Evolutionary conservation across 2,113 vertebrate species (phyloP), one percentile per base, ranked within the genome.

Genomic region (Microcebus murinus): DNA sequence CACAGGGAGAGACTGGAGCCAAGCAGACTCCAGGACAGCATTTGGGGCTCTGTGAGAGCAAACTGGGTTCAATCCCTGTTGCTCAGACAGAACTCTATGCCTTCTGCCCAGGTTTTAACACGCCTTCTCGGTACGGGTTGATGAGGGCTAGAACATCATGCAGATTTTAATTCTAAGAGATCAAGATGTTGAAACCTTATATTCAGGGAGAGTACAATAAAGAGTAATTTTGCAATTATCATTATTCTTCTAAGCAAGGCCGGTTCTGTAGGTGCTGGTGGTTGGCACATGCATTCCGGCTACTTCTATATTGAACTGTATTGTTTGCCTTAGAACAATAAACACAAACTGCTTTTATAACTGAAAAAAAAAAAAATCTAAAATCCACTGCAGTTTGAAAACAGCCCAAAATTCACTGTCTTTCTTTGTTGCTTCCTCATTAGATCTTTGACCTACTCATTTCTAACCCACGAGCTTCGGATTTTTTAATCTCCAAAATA

Each of bases 351-450:
- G 11, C 25, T 79, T 88, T 80, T 34, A 91, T 79, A 91, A 82
- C 39, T 81, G 1, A 4, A 48, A 76, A 84, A 93, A 83, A 29
- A 59, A 45, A 89, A 55, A 55, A 55, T 1, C 29, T 21, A 4
- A 82, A 87, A 68, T 74, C 39, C 23, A 57, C 57, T 63, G 70
- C 90, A 57, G 52, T 90, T 92, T 82, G 91, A 82, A 90, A 95
- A 91, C 27, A 92, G 82, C 21, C 85, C 50, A 25, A 89, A 93
- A 86, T 81, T 67, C 48, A 80, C 55, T 67, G 21, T 87, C 70
- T 96, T 85, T 82, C 79, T 91, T 31, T 86, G 89, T 83, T 74
- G 65, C 93, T 91, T 94, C 83, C 95, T 91, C 87, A 96, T 96
- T 94, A 95, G 59, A 63, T 55, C 73, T 97, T 88, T 91, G 76